Evolutionary conservation across 2,113 vertebrate genomes (phyloP).

Genomic region (Mirounga angustirostris): DNA sequence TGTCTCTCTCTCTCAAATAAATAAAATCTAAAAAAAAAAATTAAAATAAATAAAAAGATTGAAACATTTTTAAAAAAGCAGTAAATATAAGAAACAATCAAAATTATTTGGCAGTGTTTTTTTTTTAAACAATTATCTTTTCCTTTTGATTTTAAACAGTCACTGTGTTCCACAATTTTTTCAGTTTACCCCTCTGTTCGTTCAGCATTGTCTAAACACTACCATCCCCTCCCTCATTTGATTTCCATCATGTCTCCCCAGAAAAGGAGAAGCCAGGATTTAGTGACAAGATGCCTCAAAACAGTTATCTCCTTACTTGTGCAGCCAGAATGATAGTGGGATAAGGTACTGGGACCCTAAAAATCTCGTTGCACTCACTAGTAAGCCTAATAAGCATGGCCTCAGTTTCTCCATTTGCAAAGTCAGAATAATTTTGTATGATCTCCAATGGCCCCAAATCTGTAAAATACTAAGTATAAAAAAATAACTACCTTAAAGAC

Average conservation of each 20-base stretch:
- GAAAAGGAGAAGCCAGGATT: not conserved
- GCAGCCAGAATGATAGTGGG: no score
- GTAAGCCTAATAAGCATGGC: not conserved
- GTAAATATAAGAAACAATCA: no score
- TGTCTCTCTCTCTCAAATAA: no score
- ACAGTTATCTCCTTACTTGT: not conserved
- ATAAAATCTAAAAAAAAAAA: no score
- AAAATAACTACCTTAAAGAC: not conserved
- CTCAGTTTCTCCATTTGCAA: not conserved
- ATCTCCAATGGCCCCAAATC: not conserved
- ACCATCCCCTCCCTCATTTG: not conserved
- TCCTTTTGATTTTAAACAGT: not conserved
- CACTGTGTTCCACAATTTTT: not conserved
- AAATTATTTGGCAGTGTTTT: no score
- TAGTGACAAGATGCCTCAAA: not conserved
- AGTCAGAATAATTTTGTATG: not conserved
- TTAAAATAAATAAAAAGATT: not conserved
- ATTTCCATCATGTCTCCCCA: not conserved
- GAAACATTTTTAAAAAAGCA: no score
- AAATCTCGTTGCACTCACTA: not conserved
- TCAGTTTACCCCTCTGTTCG: not conserved
- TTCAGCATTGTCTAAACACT: not conserved
- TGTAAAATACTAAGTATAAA: constrained; percentile 10
- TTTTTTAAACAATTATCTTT: not conserved
- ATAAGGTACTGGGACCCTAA: not conserved